Evolutionary conservation across 2,113 vertebrate species (phyloP), one percentile per base, ranked within the genome.

Genomic region (Dicrurus megarhynchus): DNA sequence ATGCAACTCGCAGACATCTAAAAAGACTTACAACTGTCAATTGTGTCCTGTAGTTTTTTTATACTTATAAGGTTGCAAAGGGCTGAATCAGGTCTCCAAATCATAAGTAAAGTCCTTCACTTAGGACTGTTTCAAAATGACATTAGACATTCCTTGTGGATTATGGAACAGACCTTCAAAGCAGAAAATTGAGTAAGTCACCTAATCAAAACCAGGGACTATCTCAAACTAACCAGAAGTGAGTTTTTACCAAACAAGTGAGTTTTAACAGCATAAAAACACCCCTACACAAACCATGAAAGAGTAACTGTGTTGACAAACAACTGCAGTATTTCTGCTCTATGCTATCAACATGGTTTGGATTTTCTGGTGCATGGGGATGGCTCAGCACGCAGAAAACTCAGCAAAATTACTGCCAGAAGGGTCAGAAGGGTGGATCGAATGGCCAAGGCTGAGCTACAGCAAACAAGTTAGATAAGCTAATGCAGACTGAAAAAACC

Each of bases 271-370:
- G 7, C 9, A 42, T 13, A 2, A 27, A 71, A 57, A 21, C 37
- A 44, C 3, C 0, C 7, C 21, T 8, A 27, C 42, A 28, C 19
- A 35, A 10, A 8, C 3, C 1, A 32, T 2, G 26, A 22, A 61
- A 44, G 32, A n/a, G 22, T 6, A 13, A 59, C 42, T 3, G 1
- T 0, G 1, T 0, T 41, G 24, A 16, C 8, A 67, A 83, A 60
- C 0, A 6, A 16, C 7, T 61, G 50, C 56, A 82, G 20, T 2
- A 32, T 4, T 30, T 41, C 8, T 73, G 61, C 19, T 68, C 20
- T 10, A 1, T 5, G 14, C 5, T 23, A 18, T 6, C 35, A n/a
- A 13, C 7, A 22, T 0, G 0, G 19, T 42, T 33, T 19, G 19
- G 15, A 19, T 19, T 39, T 87, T 55, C 39, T 87, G 52, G 57